Base-by-base conservation (phyloP, 2,888 invertebrate genomes). In the Scaptomyza parva region DNA sequence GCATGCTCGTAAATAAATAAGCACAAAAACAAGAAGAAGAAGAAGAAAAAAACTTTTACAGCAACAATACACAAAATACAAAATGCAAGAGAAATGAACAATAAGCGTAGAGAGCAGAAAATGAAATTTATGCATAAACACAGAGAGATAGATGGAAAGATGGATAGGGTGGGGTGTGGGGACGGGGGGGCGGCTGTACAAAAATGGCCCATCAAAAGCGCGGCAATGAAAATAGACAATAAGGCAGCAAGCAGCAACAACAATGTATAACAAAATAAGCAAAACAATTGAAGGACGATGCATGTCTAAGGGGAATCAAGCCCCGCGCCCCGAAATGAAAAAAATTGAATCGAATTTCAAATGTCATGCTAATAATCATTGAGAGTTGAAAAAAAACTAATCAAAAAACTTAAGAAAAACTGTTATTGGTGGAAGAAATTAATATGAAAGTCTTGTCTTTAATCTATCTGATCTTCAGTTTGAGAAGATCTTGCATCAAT, bases 51-150 rank as follows among this genome's bases (percentile, higher is more conserved):
- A 30, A 30, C 12, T n/a, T n/a, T n/a, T n/a, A n/a, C 30, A 11
- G 20, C 44, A 37, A 44, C n/a, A n/a, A n/a, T n/a, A n/a, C 24
- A 43, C 24, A 60, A 52, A 45, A 58, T 53, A 67, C 78, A 70
- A 82, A 75, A 80, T 77, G 69, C 73, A 80, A 72, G 72, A 69
- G 73, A 79, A 78, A 76, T 73, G 76, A 77, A 86, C 69, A 77
- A 78, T 78, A 68, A 76, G 75, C 70, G 55, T 53, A 68, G 68
- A 75, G 66, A 76, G 68, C 58, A 70, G 71, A 71, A 85, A 87
- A 84, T 87, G 75, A 84, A 84, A 84, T 84, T 84, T 84, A 82
- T 84, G 82, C 87, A 84, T 82, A 78, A 75, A 69, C 61, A 68
- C 60, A 61, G 22, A 58, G 43, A 60, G 35, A 57, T 44, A 18